Conservation (phyloP, 2,888 invertebrate genomes). For the Eutolmus rufibarbis region DNA sequence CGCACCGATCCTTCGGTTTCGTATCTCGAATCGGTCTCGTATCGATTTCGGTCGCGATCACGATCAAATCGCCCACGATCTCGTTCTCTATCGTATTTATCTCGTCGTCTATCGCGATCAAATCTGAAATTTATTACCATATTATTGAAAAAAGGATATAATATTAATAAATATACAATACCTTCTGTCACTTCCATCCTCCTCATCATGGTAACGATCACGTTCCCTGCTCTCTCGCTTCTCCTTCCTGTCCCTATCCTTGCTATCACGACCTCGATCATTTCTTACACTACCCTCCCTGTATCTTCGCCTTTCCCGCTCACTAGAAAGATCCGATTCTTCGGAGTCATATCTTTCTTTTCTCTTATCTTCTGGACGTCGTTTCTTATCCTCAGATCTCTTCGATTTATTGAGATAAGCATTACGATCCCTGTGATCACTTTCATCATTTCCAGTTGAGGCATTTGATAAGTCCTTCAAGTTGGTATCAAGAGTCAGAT, state of each 20-base stretch:
- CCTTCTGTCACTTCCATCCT: conserved; percentile 56
- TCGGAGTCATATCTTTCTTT: conserved; percentile 69
- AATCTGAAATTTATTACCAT: conserved; percentile 44
- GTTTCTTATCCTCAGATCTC: conserved; percentile 57
- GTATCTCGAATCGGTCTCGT: conserved; percentile 73
- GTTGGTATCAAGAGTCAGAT: conserved; percentile 50
- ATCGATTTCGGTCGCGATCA: conserved; percentile 56
- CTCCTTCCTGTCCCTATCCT: conserved; percentile 59
- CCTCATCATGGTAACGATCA: conserved; percentile 53
- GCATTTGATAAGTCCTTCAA: conserved; percentile 53
- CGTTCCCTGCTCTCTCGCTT: conserved; percentile 58
- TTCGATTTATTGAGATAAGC: conserved; percentile 49
- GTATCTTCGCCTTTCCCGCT: conserved; percentile 66
- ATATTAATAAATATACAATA: conserved; percentile 49
- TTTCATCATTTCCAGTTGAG: conserved; percentile 59
- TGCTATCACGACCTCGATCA: conserved; percentile 56
- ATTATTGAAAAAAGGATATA: not conserved
- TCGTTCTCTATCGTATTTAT: conserved; percentile 49
- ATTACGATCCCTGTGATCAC: conserved; percentile 55
- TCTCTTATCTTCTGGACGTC: conserved; percentile 58
- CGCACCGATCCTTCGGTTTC: conserved; percentile 68
- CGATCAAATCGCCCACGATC: conserved; percentile 55
- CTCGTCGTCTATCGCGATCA: conserved; percentile 61
- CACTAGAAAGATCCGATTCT: conserved; percentile 70
- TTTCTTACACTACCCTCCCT: conserved; percentile 63